Base-by-base conservation (phyloP, 2,888 invertebrate genomes). In the Drosophila subquinaria region DNA sequence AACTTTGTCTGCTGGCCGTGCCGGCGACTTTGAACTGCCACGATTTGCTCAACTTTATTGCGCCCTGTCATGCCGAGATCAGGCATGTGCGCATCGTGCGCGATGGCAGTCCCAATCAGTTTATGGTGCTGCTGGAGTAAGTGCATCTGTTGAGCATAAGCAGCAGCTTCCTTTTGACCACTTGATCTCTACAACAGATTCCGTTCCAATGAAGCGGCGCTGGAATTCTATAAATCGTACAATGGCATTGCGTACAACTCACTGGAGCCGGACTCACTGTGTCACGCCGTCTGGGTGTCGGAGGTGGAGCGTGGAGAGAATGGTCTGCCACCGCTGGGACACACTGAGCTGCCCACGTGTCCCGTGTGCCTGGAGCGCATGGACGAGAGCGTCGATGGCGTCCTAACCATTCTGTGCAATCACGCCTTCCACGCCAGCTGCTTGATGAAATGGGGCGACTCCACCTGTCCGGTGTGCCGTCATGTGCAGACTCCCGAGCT, bases 301-400 rank as follows among this genome's bases (percentile, higher is more conserved):
- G 95, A 95, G 61, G 96, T 99, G 0, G 98, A 99, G 93, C 96
- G 97, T 91, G 95, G 96, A 2, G 95, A 96, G 15, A 96, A 96
- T 92, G 97, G 96, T 3, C 92, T 94, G 0, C 94, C 95, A 38
- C 95, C 96, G 0, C 93, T 95, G 6, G 96, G 96, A 0, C 97
- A 98, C 90, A 98, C 98, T 0, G 99, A 99, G 93, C 94, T 99
- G 69, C 99, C 99, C 13, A 98, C 97, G 4, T 99, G 99, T 92
- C 98, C 99, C 72, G 92, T 92, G n/a, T 92, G 92, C 73, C 79
- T 93, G 93, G 99, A 99, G 93, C 95, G 98, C 69, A 97, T 98
- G 99, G 99, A 99, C 93, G 99, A 99, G 93, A 98, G 98, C 83
- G 98, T 99, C 11, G 98, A 99, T 92, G 98, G 99, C 11, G 97